Conservation (phyloP, 2,888 invertebrate genomes). For the Lasioglossum leucozonium region DNA sequence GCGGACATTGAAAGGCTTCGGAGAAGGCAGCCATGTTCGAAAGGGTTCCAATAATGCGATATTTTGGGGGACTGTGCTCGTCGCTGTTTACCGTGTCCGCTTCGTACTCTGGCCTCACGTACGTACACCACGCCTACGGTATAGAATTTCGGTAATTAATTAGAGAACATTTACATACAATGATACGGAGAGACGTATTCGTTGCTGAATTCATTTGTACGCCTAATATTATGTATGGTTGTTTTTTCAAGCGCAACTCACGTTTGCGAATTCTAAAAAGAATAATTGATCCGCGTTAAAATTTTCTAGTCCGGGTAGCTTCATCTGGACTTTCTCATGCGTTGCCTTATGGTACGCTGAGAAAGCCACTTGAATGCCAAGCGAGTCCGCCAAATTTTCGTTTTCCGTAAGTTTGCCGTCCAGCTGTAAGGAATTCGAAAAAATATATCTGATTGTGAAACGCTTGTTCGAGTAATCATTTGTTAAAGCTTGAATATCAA, state of each 20-base stretch:
- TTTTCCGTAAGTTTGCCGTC: slow-evolving; percentile 39
- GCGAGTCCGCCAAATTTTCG: slow-evolving; percentile 68
- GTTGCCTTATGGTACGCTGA: slow-evolving; percentile 48
- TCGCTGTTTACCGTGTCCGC: slow-evolving; percentile 15
- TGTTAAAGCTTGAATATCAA: neutral
- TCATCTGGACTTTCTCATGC: slow-evolving; percentile 33
- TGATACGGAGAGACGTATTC: neutral
- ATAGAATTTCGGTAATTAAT: slow-evolving; percentile 32
- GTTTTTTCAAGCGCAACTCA: slow-evolving; percentile 29
- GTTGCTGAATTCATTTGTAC: neutral
- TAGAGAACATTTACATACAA: slow-evolving; percentile 8
- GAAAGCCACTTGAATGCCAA: slow-evolving; percentile 55
- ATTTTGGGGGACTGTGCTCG: slow-evolving; percentile 48
- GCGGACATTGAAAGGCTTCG: slow-evolving; percentile 36
- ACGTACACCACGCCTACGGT: slow-evolving; percentile 51
- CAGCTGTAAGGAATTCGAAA: too few relatives aligned
- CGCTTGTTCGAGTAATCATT: neutral
- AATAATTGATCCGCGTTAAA: slow-evolving; percentile 62
- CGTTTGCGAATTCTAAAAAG: slow-evolving; percentile 65
- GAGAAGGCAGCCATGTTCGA: slow-evolving; percentile 49
- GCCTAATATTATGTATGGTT: neutral
- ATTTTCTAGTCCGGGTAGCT: slow-evolving; percentile 55
- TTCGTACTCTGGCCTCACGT: slow-evolving; percentile 33
- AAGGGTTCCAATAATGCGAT: slow-evolving; percentile 46
- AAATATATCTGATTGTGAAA: too few relatives aligned